Evolutionary conservation across 2,797 vertebrate genomes (phyloP).

Genomic region (Gila robusta): DNA sequence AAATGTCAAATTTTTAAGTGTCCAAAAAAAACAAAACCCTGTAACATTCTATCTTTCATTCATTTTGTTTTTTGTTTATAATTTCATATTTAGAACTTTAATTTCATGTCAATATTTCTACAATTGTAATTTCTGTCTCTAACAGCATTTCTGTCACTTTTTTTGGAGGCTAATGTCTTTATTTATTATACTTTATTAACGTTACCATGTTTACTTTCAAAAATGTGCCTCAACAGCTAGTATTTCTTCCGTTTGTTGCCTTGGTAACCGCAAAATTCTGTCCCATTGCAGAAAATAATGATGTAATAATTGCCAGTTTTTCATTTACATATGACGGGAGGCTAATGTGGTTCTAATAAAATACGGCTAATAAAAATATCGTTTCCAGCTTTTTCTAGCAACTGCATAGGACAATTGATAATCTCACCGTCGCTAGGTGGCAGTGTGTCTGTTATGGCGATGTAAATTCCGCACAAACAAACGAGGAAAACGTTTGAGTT

Average conservation of each 20-base stretch:
- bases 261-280: background rate
- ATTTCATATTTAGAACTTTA: background rate
- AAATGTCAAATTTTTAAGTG: background rate
- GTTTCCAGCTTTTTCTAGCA: background rate
- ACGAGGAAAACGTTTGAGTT: background rate
- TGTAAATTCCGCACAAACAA: background rate
- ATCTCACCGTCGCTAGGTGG: constrained; percentile 29
- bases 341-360: background rate
- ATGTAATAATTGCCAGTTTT: background rate
- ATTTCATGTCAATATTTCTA: background rate
- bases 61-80: background rate
- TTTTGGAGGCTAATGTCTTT: no score
- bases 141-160: background rate
- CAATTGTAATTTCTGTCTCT: background rate
- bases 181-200: background rate
- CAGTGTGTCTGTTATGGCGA: background rate
- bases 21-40: background rate
- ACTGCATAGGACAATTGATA: background rate
- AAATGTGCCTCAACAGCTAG: background rate
- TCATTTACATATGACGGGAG: background rate
- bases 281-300: background rate
- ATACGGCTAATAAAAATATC: background rate
- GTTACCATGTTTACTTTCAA: background rate
- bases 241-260: background rate
- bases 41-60: background rate